Evolutionary conservation across 2,113 vertebrate genomes (phyloP).

Genomic region (Lethenteron reissneri): DNA sequence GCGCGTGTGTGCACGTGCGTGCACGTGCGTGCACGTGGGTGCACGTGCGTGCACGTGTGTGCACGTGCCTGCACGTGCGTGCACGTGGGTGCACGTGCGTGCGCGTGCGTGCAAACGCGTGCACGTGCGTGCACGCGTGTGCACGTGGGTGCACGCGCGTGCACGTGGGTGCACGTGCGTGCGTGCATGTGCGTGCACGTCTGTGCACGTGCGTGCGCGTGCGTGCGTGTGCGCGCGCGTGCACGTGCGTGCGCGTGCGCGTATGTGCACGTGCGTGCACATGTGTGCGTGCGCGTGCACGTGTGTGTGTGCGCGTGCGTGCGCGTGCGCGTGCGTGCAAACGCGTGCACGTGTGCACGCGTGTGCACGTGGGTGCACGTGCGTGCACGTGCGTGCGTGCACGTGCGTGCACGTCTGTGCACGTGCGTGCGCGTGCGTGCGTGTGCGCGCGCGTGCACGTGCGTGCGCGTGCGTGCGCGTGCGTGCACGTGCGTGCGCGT

Average conservation of each 20-base stretch:
- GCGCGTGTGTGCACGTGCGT: no score
- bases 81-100: background rate
- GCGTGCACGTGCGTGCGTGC: background rate
- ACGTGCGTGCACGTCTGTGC: background rate
- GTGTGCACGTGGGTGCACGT: background rate
- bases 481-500: background rate
- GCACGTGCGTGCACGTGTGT: background rate
- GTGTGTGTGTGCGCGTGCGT: background rate
- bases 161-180: background rate
- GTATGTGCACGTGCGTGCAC: background rate
- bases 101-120: background rate
- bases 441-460: background rate
- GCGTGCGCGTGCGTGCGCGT: background rate
- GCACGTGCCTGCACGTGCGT: background rate
- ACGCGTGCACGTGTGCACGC: background rate
- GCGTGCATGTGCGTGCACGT: background rate
- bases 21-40: background rate
- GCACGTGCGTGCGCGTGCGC: background rate
- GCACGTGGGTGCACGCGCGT: background rate
- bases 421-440: background rate
- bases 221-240: background rate
- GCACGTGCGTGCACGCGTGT: background rate
- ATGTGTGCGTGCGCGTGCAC: background rate
- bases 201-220: background rate
- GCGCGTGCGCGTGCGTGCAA: background rate